Conservation (phyloP, 2,113 vertebrate species). For the Xiphophorus maculatus region DNA sequence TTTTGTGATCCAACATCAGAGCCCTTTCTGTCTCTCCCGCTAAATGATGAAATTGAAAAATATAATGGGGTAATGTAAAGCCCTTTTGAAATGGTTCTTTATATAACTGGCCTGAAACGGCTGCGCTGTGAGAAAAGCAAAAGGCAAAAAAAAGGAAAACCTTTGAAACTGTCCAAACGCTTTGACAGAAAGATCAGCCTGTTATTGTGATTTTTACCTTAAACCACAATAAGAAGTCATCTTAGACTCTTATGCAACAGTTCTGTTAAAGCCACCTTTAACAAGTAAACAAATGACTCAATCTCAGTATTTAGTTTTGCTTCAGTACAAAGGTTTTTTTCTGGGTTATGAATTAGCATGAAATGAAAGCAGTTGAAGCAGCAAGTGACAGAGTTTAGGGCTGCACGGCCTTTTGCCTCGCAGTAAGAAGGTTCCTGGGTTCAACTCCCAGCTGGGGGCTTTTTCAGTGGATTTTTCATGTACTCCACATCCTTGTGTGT, state of each 20-base stretch:
- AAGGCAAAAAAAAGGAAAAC: neutral
- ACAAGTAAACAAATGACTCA: neutral
- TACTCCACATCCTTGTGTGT: no score
- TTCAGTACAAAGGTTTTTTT: conserved; percentile 1
- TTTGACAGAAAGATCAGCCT: neutral
- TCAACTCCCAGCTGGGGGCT: no score
- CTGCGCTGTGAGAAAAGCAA: neutral
- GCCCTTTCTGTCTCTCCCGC: conserved; percentile 29
- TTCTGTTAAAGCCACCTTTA: conserved; percentile 2
- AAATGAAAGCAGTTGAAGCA: conserved; percentile 3
- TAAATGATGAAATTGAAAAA: conserved; percentile 56
- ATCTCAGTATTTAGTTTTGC: conserved; percentile 5
- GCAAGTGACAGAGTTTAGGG: neutral
- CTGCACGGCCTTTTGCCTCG: neutral
- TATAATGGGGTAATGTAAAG: conserved; percentile 41
- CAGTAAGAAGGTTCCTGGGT: neutral
- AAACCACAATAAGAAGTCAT: neutral
- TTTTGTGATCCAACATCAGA: conserved; percentile 56
- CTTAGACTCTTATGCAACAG: neutral
- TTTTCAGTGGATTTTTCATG: no score
- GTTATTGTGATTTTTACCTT: conserved; percentile 6
- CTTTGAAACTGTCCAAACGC: conserved; percentile 16
- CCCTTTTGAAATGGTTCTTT: conserved; percentile 56
- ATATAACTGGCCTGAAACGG: conserved; percentile 29
- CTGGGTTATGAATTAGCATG: conserved; percentile 8